A percentile compares a stretch with the other conserved stretches of the same genome.
These are phyloP conservation scores for Tangachromis dhanisi DNA, from an alignment of 2,113 vertebrate species.

Conservation along the genomic window DNA sequence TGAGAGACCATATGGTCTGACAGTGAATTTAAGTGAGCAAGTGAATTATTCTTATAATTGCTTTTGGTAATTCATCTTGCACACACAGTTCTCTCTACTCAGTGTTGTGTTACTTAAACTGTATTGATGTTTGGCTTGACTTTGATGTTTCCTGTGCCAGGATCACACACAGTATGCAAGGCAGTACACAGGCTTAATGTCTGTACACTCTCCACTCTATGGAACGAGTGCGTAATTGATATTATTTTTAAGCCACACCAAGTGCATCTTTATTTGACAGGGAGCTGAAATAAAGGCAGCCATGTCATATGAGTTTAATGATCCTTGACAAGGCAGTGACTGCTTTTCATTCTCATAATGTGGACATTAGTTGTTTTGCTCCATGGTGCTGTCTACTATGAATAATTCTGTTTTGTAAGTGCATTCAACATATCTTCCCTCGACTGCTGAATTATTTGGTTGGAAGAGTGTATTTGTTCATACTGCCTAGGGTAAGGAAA, in stretches of 20 bases:
- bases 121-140: background rate
- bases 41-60: background rate
- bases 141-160: background rate
- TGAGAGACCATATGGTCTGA: background rate
- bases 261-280: constrained; percentile 40
- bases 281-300: constrained; percentile 28
- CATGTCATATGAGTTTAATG: constrained; percentile 32
- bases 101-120: background rate
- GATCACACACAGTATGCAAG: constrained; percentile 3
- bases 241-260: constrained; percentile 7
- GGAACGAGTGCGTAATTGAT: constrained; percentile 12
- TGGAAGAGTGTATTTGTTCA: constrained; percentile 43
- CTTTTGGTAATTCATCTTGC: constrained; percentile 6
- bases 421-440: constrained; percentile 9
- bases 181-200: background rate
- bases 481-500: constrained; percentile 6
- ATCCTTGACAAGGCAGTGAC: constrained; percentile 31
- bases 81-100: background rate
- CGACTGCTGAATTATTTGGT: constrained; percentile 44
- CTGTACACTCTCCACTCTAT: background rate
- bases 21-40: background rate
- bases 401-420: constrained; percentile 41
- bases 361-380: constrained; percentile 22
- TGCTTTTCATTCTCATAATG: constrained; percentile 38
- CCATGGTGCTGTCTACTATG: constrained; percentile 20